Conservation (phyloP, 2,113 vertebrate genomes). For the Oryzias melastigma region DNA sequence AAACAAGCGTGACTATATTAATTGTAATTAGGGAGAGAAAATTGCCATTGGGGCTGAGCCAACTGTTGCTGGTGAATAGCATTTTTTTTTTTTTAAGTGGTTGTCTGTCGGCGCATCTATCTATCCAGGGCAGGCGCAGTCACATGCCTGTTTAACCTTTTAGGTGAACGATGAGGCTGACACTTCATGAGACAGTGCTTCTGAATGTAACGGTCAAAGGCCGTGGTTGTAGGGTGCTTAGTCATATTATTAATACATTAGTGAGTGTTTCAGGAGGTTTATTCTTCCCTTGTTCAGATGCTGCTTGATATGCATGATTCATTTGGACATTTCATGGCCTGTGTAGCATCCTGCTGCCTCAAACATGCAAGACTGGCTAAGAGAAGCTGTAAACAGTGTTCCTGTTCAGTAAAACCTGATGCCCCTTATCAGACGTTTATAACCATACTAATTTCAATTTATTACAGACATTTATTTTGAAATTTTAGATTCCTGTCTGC, state of each 20-base stretch:
- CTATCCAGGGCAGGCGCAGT: constrained; percentile 23
- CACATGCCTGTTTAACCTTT: constrained; percentile 30
- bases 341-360: constrained; percentile 35
- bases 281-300: constrained; percentile 33
- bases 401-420: constrained; percentile 3
- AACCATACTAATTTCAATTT: no score
- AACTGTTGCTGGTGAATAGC: constrained; percentile 25
- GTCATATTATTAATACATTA: constrained; percentile 36
- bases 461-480: no score
- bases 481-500: no score
- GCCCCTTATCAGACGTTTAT: not conserved
- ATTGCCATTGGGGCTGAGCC: constrained; percentile 42
- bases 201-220: constrained; percentile 39
- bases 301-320: constrained; percentile 48
- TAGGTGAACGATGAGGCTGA: constrained; percentile 37
- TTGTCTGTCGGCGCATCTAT: constrained; percentile 16
- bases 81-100: constrained; percentile 18
- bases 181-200: constrained; percentile 42
- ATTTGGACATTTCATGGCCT: constrained; percentile 44
- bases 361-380: constrained; percentile 16
- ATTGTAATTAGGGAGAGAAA: constrained; percentile 68
- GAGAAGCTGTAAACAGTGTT: constrained; percentile 8
- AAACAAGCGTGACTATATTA: constrained; percentile 68
- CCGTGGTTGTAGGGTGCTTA: constrained; percentile 36
- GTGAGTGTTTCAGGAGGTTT: constrained; percentile 32